Percentiles rank a stretch among this genome's conserved stretches.
These are phyloP conservation scores for Onchidella celtica DNA, from an alignment of 2,888 invertebrate species.

Conservation along the genomic window DNA sequence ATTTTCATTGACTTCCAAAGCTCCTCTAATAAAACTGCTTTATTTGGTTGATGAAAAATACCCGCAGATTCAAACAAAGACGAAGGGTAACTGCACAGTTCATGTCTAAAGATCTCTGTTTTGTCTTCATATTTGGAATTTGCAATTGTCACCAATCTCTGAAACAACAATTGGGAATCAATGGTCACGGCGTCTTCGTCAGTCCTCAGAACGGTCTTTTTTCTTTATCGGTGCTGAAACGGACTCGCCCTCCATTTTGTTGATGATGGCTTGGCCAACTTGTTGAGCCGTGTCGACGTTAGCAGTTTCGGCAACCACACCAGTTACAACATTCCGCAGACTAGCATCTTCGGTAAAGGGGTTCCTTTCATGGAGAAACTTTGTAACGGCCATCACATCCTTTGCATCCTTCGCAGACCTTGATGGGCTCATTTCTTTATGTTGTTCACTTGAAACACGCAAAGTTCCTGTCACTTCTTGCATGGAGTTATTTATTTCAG, in stretches of 20 bases:
- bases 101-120: conserved; percentile 49
- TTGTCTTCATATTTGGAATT: neutral
- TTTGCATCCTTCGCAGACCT: conserved; percentile 20
- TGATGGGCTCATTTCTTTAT: neutral
- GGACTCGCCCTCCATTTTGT: conserved; percentile 51
- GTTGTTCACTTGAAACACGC: conserved; percentile 23
- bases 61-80: conserved; percentile 52
- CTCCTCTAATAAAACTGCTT: conserved; percentile 53
- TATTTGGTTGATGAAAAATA: conserved; percentile 43
- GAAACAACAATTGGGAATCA: conserved; percentile 55
- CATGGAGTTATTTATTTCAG: conserved; percentile 32
- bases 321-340: conserved; percentile 55
- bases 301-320: conserved; percentile 51
- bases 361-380: conserved; percentile 43
- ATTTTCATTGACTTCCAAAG: conserved; percentile 5
- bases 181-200: conserved; percentile 40
- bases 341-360: conserved; percentile 46
- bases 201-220: conserved; percentile 6
- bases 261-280: conserved; percentile 49
- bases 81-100: conserved; percentile 48
- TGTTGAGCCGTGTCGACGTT: conserved; percentile 51
- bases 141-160: conserved; percentile 51
- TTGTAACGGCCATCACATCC: conserved; percentile 45
- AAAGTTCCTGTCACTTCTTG: conserved; percentile 19
- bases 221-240: too few relatives aligned